These are phyloP conservation scores for Poliocrania exsul DNA, from an alignment of 2,797 vertebrate species.

Conservation along the genomic window DNA sequence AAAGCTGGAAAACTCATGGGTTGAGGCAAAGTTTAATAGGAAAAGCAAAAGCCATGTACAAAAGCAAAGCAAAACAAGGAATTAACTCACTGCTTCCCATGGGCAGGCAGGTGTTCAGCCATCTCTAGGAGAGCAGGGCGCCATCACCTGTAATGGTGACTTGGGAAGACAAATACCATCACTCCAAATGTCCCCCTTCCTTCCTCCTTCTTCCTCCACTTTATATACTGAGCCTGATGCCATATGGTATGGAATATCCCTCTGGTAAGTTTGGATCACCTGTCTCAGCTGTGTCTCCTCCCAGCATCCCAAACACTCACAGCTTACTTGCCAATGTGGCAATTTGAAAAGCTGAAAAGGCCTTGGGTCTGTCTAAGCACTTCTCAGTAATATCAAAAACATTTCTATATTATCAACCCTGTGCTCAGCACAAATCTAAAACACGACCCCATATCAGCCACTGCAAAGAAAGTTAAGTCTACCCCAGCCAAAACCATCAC, in stretches of 20 bases:
- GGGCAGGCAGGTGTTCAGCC: not conserved
- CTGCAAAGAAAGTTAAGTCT: not conserved
- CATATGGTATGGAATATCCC: not conserved
- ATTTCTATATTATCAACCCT: not conserved
- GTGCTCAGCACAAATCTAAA: not conserved
- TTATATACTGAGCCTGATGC: not conserved
- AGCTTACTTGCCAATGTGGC: fast-evolving
- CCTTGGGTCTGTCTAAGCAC: not conserved
- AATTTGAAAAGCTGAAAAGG: fast-evolving
- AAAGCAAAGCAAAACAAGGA: not conserved
- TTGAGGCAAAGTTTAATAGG: not conserved
- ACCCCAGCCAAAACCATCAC: not conserved
- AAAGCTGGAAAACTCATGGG: fast-evolving
- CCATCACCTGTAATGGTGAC: fast-evolving
- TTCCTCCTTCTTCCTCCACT: fast-evolving
- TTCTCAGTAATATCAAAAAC: not conserved
- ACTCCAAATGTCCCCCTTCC: not conserved
- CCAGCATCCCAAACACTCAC: not conserved
- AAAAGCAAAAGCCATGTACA: not conserved
- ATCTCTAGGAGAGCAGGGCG: not conserved
- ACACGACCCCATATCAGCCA: not conserved
- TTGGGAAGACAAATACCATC: not conserved
- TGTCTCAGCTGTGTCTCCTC: not conserved
- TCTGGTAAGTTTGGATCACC: not conserved
- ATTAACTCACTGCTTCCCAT: not conserved